Evolutionary conservation across 2,113 vertebrate species (phyloP).

Genomic region (Phodopus roborovskii): DNA sequence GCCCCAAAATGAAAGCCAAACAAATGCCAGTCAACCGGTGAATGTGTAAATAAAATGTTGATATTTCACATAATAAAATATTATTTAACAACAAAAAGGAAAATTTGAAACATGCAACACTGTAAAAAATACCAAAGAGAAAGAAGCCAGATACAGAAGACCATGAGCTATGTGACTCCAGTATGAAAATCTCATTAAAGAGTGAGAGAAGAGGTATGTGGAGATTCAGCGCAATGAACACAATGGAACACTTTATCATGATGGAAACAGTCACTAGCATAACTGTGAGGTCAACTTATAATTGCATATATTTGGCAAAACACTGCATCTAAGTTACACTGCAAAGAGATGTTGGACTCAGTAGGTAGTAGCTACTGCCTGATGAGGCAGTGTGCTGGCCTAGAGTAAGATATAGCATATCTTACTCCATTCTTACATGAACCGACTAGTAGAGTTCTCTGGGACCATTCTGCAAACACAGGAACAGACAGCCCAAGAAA

Average conservation of each 20-base stretch:
- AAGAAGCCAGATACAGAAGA: not conserved
- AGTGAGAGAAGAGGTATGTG: not conserved
- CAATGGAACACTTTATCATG: not conserved
- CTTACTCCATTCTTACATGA: not conserved
- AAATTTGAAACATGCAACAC: not conserved
- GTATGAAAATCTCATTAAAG: not conserved
- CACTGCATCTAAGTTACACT: not conserved
- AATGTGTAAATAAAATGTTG: conserved; percentile 11
- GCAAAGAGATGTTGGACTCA: not conserved
- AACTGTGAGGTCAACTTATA: not conserved
- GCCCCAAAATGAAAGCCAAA: conserved; percentile 33
- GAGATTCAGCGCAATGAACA: not conserved
- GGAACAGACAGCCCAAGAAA: not conserved
- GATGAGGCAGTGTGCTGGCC: not conserved
- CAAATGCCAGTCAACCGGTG: not conserved
- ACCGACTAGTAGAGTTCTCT: not conserved
- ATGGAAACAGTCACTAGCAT: not conserved
- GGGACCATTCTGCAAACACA: not conserved
- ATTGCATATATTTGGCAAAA: not conserved
- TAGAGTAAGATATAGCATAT: no score
- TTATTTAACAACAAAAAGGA: conserved; percentile 12
- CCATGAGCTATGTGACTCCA: not conserved
- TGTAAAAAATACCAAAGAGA: not conserved
- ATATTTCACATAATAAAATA: not conserved
- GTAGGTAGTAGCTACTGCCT: not conserved